These are phyloP conservation scores for Gracilinanus agilis DNA, from an alignment of 2,113 vertebrate genomes.

Conservation along the genomic window DNA sequence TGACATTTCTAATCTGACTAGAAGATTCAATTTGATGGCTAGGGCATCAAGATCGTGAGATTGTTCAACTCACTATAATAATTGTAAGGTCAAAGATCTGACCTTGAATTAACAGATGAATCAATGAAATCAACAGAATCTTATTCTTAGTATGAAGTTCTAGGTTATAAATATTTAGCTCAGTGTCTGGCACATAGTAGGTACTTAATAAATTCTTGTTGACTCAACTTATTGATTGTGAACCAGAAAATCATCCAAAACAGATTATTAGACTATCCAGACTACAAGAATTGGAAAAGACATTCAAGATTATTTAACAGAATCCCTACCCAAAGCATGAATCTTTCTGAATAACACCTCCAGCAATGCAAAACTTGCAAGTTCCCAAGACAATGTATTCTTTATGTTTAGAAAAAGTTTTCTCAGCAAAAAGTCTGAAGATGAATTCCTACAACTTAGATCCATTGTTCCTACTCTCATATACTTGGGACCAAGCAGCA, in stretches of 20 bases:
- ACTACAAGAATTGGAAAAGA: not conserved
- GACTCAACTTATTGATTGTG: not conserved
- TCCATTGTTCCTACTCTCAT: not conserved
- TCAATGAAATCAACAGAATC: not conserved
- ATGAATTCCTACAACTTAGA: not conserved
- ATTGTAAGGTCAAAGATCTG: not conserved
- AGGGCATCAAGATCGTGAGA: not conserved
- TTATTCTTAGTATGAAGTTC: not conserved
- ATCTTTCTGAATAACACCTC: not conserved
- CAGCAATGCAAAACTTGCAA: not conserved
- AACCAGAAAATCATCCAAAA: not conserved
- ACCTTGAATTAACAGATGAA: not conserved
- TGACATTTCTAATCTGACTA: not conserved
- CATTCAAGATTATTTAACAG: not conserved
- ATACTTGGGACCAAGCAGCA: not conserved
- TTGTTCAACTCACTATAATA: not conserved
- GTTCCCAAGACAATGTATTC: not conserved
- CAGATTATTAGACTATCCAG: not conserved
- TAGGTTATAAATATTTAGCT: not conserved
- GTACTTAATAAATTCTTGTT: not conserved
- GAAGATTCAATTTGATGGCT: not conserved
- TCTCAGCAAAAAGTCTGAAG: not conserved
- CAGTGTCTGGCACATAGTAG: not conserved
- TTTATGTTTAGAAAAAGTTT: not conserved
- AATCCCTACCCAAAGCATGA: not conserved